phyloP scores from a whole-genome alignment of 2,797 vertebrate genomes.

The Echeneis naucrates region DNA sequence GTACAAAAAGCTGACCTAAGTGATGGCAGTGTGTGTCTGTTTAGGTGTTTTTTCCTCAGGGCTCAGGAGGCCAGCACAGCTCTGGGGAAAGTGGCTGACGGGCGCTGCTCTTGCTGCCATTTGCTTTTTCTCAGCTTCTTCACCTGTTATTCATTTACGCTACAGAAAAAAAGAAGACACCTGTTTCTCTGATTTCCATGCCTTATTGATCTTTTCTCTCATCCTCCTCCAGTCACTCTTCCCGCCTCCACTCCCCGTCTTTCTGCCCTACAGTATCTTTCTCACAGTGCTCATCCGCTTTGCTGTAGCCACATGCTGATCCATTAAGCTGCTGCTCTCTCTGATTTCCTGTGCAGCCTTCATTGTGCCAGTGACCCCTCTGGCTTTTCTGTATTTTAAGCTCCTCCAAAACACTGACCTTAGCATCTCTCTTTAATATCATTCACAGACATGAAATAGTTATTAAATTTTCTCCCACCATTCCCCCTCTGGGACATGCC shows the following conservation, averaged over 20 bases:
- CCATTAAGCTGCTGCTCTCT: slow-evolving; percentile 43
- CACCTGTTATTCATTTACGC: slow-evolving; percentile 55
- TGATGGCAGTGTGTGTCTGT: slow-evolving; percentile 29
- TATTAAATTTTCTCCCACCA: slow-evolving; percentile 9
- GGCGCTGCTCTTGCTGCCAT: slow-evolving; percentile 35
- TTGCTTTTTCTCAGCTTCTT: slow-evolving; percentile 28
- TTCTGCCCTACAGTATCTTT: neutral
- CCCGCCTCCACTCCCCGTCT: slow-evolving; percentile 4
- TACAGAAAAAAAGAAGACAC: slow-evolving; percentile 38
- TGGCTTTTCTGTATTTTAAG: no score
- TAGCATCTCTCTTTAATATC: slow-evolving; percentile 19
- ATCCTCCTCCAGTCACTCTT: slow-evolving; percentile 32
- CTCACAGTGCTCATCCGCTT: slow-evolving; percentile 13
- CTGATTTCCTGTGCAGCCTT: slow-evolving; percentile 43
- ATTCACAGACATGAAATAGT: slow-evolving; percentile 46
- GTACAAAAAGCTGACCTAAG: slow-evolving; percentile 33
- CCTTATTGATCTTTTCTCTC: slow-evolving; percentile 23
- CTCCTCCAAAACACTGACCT: slow-evolving; percentile 40
- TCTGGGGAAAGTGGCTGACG: slow-evolving; percentile 33
- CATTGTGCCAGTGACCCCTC: slow-evolving; percentile 29
- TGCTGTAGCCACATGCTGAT: slow-evolving; percentile 35
- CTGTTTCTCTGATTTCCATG: slow-evolving; percentile 34
- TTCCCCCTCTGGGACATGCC: slow-evolving; percentile 13
- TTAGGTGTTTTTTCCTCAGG: slow-evolving; percentile 16
- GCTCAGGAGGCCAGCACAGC: slow-evolving; percentile 34